A percentile compares a stretch with the other conserved stretches of the same genome.
These are phyloP conservation scores for Amphiprion percula DNA, from an alignment of 2,113 vertebrate species.

Conservation along the genomic window DNA sequence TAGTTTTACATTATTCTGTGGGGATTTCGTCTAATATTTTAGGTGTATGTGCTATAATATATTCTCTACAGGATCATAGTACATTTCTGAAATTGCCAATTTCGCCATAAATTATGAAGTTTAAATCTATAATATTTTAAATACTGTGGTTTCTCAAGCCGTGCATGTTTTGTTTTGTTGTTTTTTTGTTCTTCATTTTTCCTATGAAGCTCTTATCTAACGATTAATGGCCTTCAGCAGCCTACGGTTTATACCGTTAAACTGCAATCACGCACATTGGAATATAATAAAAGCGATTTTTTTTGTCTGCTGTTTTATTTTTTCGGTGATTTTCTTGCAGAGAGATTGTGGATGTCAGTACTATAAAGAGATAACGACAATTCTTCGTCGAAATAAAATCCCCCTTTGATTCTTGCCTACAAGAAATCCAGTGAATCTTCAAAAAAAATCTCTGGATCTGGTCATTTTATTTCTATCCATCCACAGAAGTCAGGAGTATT, in stretches of 20 bases:
- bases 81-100: too few species aligned
- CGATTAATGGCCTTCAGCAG: slow-evolving; percentile 34
- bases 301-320: slow-evolving; percentile 3
- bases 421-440: not conserved
- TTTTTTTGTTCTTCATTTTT: not conserved
- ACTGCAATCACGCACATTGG: not conserved
- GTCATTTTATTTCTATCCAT: not conserved
- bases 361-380: not conserved
- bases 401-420: not conserved
- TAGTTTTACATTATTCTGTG: too few species aligned
- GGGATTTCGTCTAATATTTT: too few species aligned
- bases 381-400: slow-evolving; percentile 24
- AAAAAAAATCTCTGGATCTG: not conserved
- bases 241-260: slow-evolving; percentile 5
- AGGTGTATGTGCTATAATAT: too few species aligned
- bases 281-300: not conserved
- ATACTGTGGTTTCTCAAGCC: not conserved
- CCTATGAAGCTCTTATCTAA: slow-evolving; percentile 36
- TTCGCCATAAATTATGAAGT: too few species aligned
- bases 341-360: not conserved
- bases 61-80: too few species aligned
- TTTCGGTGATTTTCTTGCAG: not conserved
- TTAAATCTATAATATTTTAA: too few species aligned
- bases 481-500: not conserved
- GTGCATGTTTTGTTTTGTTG: not conserved